A percentile compares a stretch with the other conserved stretches of the same genome.
phyloP scores from a whole-genome alignment of 1,140 invertebrate species.

The Eueides isabella region DNA sequence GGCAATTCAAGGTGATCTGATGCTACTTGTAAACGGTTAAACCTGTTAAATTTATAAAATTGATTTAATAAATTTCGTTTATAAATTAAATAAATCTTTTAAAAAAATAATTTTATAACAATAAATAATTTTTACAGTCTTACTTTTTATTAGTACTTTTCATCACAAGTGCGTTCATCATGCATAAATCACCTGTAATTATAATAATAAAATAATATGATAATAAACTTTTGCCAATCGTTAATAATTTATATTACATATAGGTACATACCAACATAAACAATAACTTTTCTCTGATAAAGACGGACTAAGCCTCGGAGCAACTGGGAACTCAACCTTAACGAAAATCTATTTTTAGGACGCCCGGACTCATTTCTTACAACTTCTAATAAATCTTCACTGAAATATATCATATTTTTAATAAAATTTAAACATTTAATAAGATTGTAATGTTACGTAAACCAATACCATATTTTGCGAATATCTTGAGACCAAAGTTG shows the following conservation, averaged over 20 bases:
- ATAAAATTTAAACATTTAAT: neutral
- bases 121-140: slow-evolving; percentile 31
- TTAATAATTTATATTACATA: too few species aligned
- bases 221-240: neutral
- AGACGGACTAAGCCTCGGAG: slow-evolving; percentile 65
- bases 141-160: slow-evolving; percentile 68
- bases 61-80: neutral
- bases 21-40: slow-evolving; percentile 6
- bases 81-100: neutral
- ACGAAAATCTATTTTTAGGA: slow-evolving; percentile 62
- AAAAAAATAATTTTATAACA: neutral
- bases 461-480: slow-evolving; percentile 65
- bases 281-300: slow-evolving; percentile 63
- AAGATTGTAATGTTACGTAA: too few species aligned
- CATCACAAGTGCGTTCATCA: slow-evolving; percentile 65
- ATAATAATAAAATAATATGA: slow-evolving; percentile 17
- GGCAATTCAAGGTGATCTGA: slow-evolving; percentile 19
- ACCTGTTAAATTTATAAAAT: neutral
- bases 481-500: slow-evolving; percentile 73
- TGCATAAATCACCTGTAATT: slow-evolving; percentile 65
- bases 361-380: slow-evolving; percentile 67
- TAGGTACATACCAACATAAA: slow-evolving; percentile 56
- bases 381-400: slow-evolving; percentile 58
- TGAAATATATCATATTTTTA: slow-evolving; percentile 11
- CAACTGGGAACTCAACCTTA: slow-evolving; percentile 68